Percentiles rank a stretch among this genome's conserved stretches.
Conservation (phyloP, 2,113 vertebrate genomes). For the Cochlearius cochlearius region DNA sequence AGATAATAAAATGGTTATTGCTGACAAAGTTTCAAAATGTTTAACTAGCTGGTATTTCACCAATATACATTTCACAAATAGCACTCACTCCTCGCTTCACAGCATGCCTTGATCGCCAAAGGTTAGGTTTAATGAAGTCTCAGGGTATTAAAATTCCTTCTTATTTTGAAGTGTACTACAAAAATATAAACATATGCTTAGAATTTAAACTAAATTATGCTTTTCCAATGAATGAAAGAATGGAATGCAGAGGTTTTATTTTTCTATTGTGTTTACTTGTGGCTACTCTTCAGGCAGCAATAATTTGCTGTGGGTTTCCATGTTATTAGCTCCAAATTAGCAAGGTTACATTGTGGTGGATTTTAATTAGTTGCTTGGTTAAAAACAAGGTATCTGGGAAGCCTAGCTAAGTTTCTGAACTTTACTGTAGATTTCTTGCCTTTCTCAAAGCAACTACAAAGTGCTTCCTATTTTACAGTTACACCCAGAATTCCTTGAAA, state of each 20-base stretch:
- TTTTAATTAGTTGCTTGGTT: neutral
- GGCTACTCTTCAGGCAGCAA: neutral
- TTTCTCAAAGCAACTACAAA: neutral
- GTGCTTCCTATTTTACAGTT: neutral
- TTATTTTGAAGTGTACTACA: neutral
- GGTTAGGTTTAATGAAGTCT: neutral
- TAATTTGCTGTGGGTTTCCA: neutral
- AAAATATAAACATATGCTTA: neutral
- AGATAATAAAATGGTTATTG: neutral
- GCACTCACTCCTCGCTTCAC: neutral
- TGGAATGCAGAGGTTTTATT: neutral
- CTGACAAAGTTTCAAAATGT: neutral
- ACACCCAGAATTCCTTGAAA: neutral
- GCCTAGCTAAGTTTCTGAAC: neutral
- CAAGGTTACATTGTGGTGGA: neutral
- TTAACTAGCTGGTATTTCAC: neutral
- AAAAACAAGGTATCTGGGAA: neutral
- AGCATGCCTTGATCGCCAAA: neutral
- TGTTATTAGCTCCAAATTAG: neutral
- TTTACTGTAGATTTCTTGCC: neutral
- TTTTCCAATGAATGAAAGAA: neutral
- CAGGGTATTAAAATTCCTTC: neutral
- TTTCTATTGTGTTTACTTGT: neutral
- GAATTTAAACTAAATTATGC: neutral
- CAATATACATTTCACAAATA: neutral